Evolutionary conservation across 1,140 invertebrate species (phyloP).

Genomic region (Bicyclus anynana): DNA sequence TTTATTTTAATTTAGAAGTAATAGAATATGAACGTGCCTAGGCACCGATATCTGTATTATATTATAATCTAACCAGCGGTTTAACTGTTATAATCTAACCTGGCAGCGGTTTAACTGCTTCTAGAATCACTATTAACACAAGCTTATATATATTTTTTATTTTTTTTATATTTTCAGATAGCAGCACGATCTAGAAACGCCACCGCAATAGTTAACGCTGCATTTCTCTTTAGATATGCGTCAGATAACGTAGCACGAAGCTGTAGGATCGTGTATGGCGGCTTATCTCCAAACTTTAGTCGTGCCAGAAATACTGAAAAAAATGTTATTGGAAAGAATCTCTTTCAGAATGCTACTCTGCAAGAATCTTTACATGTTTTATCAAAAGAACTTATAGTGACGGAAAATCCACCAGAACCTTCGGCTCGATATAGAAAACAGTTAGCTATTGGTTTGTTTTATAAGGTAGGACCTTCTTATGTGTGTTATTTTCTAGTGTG

Average conservation of each 20-base stretch:
- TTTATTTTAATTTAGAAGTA: not conserved
- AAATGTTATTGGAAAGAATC: slow-evolving; percentile 76
- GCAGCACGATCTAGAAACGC: slow-evolving; percentile 46
- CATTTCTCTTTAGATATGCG: slow-evolving; percentile 40
- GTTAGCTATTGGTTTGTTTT: slow-evolving; percentile 79
- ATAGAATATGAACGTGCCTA: not conserved
- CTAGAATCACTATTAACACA: too few relatives aligned
- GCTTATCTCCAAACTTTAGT: slow-evolving; percentile 81
- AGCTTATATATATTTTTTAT: too few relatives aligned
- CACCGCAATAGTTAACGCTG: slow-evolving; percentile 45
- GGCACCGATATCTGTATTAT: too few relatives aligned
- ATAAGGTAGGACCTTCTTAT: slow-evolving; percentile 79
- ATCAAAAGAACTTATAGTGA: slow-evolving; percentile 78
- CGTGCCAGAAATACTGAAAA: slow-evolving; percentile 76
- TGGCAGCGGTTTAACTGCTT: too few relatives aligned
- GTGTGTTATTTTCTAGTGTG: too few relatives aligned
- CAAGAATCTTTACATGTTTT: slow-evolving; percentile 76
- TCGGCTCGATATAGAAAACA: slow-evolving; percentile 78
- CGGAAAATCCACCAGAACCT: slow-evolving; percentile 75
- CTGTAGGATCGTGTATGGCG: slow-evolving; percentile 78
- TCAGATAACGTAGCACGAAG: slow-evolving; percentile 15
- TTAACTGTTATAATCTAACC: too few relatives aligned
- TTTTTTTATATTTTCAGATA: slow-evolving; percentile 44
- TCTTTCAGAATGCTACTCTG: slow-evolving; percentile 70
- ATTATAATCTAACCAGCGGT: too few relatives aligned